Base-by-base conservation (phyloP, 2,888 invertebrate genomes). In the Capitulum mitella region DNA sequence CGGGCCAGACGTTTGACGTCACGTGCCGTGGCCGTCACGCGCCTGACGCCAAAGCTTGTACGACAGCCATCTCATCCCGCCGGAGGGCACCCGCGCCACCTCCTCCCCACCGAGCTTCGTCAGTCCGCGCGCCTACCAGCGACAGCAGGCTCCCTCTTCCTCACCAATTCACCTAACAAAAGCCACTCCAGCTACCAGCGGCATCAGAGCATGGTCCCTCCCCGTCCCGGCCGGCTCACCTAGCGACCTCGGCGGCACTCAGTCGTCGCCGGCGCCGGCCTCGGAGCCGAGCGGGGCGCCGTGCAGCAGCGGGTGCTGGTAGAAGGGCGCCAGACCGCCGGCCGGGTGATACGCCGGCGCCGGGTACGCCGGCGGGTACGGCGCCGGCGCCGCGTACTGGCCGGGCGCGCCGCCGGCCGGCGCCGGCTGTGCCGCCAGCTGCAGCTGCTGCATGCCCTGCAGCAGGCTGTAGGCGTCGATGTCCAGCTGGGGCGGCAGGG, bases 391-490 rank as follows among this genome's bases (percentile, higher is more conserved):
- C 14, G 6, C 64, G 16, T 32, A 34, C 34, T 32, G 64, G 64
- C 34, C 26, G 64, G 34, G 14, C 16, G 8, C 26, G 64, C 34
- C 14, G 34, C 34, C 6, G 64, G 6, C 43, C 6, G 43, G 12
- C 37, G 32, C 8, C 61, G n/a, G 32, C 16, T 12, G 1, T 2
- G 46, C 75, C 29, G 46, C 46, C 46, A 75, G n/a, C 46, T 75
- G 75, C 75, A 75, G 29, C 43, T 43, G 46, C 29, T 75, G 75
- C 75, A 75, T 75, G 75, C 75, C n/a, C 46, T 75, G 75, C 75
- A 75, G 34, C 70, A 70, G 70, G 26, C 34, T 19, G 37, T 22
- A 70, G 5, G 37, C 6, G 22, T 75, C 75, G 26, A 75, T 12
- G 43, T 43, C 43, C 29, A 40, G 75, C 46, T 43, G 75, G 3